Evolutionary conservation across 2,113 vertebrate genomes (phyloP).

Genomic region (Thunnus thynnus): DNA sequence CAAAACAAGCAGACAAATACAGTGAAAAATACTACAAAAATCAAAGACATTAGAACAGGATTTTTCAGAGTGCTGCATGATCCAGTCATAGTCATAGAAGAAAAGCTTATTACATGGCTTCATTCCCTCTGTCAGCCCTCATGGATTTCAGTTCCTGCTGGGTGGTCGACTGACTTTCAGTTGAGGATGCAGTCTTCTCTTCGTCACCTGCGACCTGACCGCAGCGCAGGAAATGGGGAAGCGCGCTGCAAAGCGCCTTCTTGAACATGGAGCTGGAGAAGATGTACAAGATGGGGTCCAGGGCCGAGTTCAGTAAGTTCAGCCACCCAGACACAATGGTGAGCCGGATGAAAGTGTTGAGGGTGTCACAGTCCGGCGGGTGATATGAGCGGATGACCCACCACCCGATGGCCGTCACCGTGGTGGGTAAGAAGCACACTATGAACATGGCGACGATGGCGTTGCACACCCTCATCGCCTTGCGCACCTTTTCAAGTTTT

Average conservation of each 20-base stretch:
- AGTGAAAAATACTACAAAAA: no score
- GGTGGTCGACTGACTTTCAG: slow-evolving; percentile 44
- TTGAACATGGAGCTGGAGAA: slow-evolving; percentile 82
- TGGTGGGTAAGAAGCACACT: slow-evolving; percentile 83
- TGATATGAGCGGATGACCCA: slow-evolving; percentile 46
- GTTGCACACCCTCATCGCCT: slow-evolving; percentile 76
- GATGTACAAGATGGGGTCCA: slow-evolving; percentile 82
- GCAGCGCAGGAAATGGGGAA: slow-evolving; percentile 48
- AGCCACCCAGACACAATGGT: slow-evolving; percentile 79
- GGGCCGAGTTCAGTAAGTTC: slow-evolving; percentile 83
- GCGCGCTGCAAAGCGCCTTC: slow-evolving; percentile 61
- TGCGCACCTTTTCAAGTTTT: slow-evolving; percentile 56
- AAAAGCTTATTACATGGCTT: slow-evolving; percentile 1
- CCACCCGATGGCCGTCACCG: slow-evolving; percentile 69
- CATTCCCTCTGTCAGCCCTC: not conserved
- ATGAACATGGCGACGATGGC: slow-evolving; percentile 73
- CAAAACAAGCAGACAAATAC: no score
- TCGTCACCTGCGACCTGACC: accelerated
- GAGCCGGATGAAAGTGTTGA: slow-evolving; percentile 70
- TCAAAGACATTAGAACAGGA: no score
- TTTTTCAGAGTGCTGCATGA: no score
- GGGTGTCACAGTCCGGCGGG: slow-evolving; percentile 51
- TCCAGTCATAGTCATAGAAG: not conserved
- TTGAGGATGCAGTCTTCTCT: accelerated
- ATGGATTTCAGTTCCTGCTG: slow-evolving; percentile 60